Percentiles rank a stretch among this genome's conserved stretches.
phyloP scores from a whole-genome alignment of 1,140 invertebrate species.

The Aleiodes sp. region DNA sequence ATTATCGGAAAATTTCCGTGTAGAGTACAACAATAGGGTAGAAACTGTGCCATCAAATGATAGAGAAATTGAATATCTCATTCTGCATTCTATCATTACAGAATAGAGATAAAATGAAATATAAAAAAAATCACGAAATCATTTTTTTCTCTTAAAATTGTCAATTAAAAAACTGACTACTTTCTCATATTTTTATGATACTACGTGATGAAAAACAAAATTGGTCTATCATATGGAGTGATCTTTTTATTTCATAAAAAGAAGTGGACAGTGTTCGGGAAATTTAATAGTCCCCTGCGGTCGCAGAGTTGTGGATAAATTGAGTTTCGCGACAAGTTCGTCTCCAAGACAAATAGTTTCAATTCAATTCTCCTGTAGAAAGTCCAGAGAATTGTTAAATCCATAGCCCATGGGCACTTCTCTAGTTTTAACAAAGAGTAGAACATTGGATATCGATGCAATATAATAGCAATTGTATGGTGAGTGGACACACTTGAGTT shows the following conservation, averaged over 20 bases:
- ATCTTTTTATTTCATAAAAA: too few species aligned
- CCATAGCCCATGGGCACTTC: background rate
- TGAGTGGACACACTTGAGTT: background rate
- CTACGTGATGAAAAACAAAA: too few species aligned
- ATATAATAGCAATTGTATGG: background rate
- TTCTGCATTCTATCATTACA: background rate
- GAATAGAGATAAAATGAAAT: background rate
- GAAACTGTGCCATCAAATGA: background rate
- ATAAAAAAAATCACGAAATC: background rate
- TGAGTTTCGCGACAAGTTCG: constrained; percentile 1
- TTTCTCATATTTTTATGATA: too few species aligned
- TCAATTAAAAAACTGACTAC: too few species aligned
- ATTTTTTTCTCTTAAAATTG: too few species aligned
- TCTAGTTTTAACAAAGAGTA: background rate
- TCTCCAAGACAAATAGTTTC: constrained; percentile 7
- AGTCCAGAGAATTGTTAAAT: background rate
- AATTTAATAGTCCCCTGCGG: constrained; percentile 3
- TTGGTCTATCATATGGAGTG: too few species aligned
- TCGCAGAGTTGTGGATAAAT: constrained; percentile 4
- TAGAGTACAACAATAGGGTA: background rate
- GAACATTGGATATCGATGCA: background rate
- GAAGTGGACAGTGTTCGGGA: background rate
- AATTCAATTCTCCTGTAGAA: background rate
- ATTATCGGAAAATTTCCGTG: background rate
- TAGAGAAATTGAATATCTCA: background rate